Conservation (phyloP, 2,797 vertebrate genomes). For the Sciaenops ocellatus region DNA sequence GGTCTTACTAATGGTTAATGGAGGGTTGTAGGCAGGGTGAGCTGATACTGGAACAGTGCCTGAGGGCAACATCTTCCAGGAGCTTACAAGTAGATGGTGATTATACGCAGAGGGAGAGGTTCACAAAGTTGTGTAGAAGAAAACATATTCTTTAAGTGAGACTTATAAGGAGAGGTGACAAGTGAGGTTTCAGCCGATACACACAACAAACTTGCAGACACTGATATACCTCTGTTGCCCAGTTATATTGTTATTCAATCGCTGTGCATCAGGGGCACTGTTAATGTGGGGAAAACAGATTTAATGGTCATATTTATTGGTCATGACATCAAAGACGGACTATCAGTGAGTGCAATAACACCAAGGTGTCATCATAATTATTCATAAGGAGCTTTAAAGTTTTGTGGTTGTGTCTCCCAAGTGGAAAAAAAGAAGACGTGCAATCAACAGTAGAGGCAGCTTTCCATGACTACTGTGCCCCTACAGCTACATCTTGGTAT, state of each 20-base stretch:
- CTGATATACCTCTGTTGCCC: conserved; percentile 20
- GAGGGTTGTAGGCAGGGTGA: conserved; percentile 38
- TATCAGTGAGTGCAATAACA: conserved; percentile 55
- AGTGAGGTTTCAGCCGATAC: conserved; percentile 17
- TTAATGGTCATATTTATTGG: conserved; percentile 64
- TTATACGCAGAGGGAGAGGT: conserved; percentile 23
- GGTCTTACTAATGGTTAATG: conserved; percentile 41
- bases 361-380: conserved; percentile 63
- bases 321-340: conserved; percentile 46
- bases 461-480: conserved; percentile 33
- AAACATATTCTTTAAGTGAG: conserved; percentile 34
- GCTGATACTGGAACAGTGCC: conserved; percentile 47
- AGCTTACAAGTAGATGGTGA: conserved; percentile 30
- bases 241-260: conserved; percentile 46
- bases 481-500: conserved; percentile 56
- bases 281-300: conserved; percentile 62
- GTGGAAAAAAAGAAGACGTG: conserved; percentile 36
- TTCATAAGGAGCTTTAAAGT: conserved; percentile 68
- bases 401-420: conserved; percentile 54
- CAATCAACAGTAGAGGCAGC: conserved; percentile 37
- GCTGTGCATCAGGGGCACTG: conserved; percentile 40
- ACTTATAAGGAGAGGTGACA: conserved; percentile 38
- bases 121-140: conserved; percentile 30
- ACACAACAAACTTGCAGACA: conserved; percentile 9
- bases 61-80: conserved; percentile 37